phyloP scores from a whole-genome alignment of 2,888 invertebrate species.

The Lasioglossum pauxillum region DNA sequence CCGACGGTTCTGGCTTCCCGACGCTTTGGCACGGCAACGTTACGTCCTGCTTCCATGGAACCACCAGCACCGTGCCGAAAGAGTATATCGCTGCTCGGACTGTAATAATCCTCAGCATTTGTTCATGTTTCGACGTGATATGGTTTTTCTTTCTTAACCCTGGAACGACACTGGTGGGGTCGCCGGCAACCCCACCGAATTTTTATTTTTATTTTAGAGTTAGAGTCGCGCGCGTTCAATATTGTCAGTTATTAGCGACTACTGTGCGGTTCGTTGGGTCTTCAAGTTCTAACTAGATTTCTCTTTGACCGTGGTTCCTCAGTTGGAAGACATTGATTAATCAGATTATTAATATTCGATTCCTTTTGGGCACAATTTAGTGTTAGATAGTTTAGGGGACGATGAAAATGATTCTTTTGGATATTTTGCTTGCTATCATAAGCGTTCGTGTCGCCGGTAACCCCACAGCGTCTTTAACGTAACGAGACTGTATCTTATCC shows the following conservation, averaged over 20 bases:
- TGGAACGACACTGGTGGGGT: conserved; percentile 1
- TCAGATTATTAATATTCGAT: neutral
- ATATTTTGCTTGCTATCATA: neutral
- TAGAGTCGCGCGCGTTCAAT: neutral
- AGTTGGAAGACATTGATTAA: too few species aligned
- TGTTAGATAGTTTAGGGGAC: neutral
- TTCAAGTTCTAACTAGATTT: neutral
- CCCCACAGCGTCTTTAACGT: neutral
- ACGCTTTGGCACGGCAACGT: conserved; percentile 93
- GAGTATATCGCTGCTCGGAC: conserved; percentile 85
- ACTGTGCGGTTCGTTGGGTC: neutral
- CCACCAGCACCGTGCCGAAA: conserved; percentile 82
- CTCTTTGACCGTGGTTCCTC: neutral
- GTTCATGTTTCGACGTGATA: neutral
- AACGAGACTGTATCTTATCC: neutral
- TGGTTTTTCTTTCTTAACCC: neutral
- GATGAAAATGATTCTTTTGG: neutral
- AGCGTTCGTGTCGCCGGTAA: neutral
- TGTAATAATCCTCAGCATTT: conserved; percentile 54
- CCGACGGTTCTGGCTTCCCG: conserved; percentile 91
- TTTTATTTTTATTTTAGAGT: neutral
- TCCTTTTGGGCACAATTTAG: neutral
- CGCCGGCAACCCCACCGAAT: neutral
- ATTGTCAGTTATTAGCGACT: neutral
- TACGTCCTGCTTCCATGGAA: conserved; percentile 95